Evolutionary conservation across 2,797 vertebrate species (phyloP).

Genomic region (Aphelocoma californica): DNA sequence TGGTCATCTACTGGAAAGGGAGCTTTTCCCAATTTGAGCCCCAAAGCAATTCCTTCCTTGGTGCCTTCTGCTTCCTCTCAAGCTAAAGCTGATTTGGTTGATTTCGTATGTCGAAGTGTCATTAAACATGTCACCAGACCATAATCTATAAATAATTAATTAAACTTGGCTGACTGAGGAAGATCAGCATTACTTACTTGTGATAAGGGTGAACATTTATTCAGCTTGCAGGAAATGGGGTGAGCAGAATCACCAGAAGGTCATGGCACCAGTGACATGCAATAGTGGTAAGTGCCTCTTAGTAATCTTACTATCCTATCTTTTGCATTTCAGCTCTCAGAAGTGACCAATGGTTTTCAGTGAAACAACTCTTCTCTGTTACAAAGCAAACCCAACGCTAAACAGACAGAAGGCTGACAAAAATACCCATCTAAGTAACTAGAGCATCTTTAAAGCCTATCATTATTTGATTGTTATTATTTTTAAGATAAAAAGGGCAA

Average conservation of each 20-base stretch:
- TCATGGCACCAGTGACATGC: neutral
- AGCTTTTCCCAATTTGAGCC: neutral
- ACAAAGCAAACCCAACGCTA: neutral
- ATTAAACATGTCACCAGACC: neutral
- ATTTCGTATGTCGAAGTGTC: neutral
- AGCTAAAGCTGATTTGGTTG: neutral
- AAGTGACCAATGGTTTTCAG: neutral
- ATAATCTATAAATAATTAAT: neutral
- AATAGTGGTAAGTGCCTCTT: accelerated
- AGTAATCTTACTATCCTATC: neutral
- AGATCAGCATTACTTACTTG: neutral
- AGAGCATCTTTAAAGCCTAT: neutral
- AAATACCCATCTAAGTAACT: neutral
- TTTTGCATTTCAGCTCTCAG: neutral
- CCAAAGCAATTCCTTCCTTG: neutral
- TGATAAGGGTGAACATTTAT: neutral
- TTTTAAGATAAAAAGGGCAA: neutral
- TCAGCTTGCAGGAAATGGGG: neutral
- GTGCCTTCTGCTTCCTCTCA: neutral
- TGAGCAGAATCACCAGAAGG: neutral
- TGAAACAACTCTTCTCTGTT: neutral
- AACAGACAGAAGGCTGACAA: neutral
- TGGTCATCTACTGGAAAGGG: neutral
- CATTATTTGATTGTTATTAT: neutral
- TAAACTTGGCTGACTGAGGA: neutral